Base-by-base conservation (phyloP, 2,797 vertebrate genomes). In the Diglossa cyanea region DNA sequence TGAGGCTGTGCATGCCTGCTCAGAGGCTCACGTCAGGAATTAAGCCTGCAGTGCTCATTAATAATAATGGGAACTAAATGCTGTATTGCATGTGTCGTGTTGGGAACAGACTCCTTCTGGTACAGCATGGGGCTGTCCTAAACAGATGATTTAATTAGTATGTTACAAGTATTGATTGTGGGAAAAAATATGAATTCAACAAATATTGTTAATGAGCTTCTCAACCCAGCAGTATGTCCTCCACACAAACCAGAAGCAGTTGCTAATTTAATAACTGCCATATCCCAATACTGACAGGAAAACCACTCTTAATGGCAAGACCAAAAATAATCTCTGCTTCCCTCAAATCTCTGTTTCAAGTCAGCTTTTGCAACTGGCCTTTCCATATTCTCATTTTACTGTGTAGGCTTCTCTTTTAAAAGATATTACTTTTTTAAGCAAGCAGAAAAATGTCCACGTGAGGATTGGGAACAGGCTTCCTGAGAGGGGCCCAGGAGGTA, bases 11-110 rank as follows among this genome's bases (percentile, higher is more conserved):
- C 61, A 35, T 74, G 68, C 65, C 66, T 83, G 70, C 86, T 93
- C 88, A 85, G 92, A 94, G 92, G 39, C 86, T 78, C 78, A 39
- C 63, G 76, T 91, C 70, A 84, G 90, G 89, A 96, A 96, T 90
- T 93, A 90, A 94, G 89, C 87, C 94, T 93, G 89, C 85, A 93
- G 83, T 86, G 85, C 80, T 95, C 87, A 94, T 94, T 96, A 96
- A 94, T 96, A 96, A 95, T 97, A 94, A 97, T 86, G 73, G 71
- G 31, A 94, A 54, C 80, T 96, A 96, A 96, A 94, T 79, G 85
- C 63, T 90, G 58, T 70, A 78, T 75, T 93, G 89, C 87, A 78
- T 47, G 70, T 76, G 91, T 91, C 82, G 47, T 21, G 8, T 66
- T 91, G 79, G 76, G 86, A 95, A 76, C 0, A 0, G 76, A 40